Conservation (phyloP, 2,888 invertebrate species). For the Tortrix viridana region DNA sequence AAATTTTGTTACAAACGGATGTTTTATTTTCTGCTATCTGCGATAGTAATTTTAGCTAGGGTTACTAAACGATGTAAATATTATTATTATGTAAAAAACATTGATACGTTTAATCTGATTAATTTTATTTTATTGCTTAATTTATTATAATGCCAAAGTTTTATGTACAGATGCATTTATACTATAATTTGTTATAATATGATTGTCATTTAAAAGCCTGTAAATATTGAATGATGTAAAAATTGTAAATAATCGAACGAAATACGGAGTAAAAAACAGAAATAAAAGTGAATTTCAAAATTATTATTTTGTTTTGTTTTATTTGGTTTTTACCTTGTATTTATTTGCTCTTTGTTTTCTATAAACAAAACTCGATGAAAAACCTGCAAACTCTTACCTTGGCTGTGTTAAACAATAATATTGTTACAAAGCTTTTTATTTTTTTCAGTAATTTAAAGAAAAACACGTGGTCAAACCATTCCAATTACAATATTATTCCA, state of each 20-base stretch:
- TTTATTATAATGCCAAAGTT: conserved; percentile 82
- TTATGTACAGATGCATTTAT: conserved; percentile 78
- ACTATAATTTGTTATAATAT: conserved; percentile 60
- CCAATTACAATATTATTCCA: conserved; percentile 1
- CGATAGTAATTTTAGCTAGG: conserved; percentile 74
- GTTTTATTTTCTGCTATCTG: conserved; percentile 74
- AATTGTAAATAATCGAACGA: conserved; percentile 76
- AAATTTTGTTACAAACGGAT: conserved; percentile 67
- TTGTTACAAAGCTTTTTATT: not conserved
- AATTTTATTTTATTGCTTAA: conserved; percentile 51
- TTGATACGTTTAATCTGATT: conserved; percentile 21
- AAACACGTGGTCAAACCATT: not conserved
- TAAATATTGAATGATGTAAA: conserved; percentile 66
- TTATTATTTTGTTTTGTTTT: conserved; percentile 79
- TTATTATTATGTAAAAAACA: conserved; percentile 46
- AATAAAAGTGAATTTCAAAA: conserved; percentile 76
- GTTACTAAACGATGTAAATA: conserved; percentile 64
- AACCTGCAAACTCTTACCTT: not conserved
- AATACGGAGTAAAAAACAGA: conserved; percentile 65
- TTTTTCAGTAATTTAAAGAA: not conserved
- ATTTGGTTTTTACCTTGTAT: conserved; percentile 51
- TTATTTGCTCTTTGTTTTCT: conserved; percentile 18
- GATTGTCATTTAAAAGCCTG: conserved; percentile 64
- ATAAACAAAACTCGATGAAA: not conserved
- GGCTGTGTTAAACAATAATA: not conserved